phyloP scores from a whole-genome alignment of 2,888 invertebrate species.

The Hypomecis atomaria region DNA sequence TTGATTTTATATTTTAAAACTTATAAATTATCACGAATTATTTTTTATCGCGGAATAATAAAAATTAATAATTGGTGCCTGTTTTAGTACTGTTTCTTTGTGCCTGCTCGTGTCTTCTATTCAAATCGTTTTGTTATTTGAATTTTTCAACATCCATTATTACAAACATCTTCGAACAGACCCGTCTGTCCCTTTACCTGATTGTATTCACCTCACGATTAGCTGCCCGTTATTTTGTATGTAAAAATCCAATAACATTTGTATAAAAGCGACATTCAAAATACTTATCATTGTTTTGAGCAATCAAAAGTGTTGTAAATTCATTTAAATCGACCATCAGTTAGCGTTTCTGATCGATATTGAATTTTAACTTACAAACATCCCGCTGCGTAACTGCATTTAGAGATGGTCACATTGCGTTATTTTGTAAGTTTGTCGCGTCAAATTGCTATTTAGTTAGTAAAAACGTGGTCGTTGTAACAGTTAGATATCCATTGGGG shows the following conservation, averaged over 20 bases:
- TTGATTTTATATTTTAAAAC: no score
- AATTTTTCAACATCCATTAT: no score
- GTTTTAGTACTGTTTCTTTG: no score
- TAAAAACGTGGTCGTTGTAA: conserved; percentile 52
- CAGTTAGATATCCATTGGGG: conserved; percentile 56
- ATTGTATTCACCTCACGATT: conserved; percentile 23
- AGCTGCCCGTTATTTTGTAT: conserved; percentile 21
- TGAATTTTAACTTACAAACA: conserved; percentile 58
- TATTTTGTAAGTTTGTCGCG: conserved; percentile 64
- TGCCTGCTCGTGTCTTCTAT: conserved; percentile 19
- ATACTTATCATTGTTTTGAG: conserved; percentile 61
- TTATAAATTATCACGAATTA: no score
- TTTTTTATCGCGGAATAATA: no score
- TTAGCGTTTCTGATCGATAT: conserved; percentile 59
- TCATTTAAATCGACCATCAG: conserved; percentile 61
- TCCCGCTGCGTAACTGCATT: conserved; percentile 68
- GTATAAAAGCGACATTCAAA: conserved; percentile 46
- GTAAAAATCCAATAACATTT: conserved; percentile 45
- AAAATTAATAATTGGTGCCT: no score
- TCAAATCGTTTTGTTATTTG: no score
- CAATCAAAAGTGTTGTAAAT: conserved; percentile 60
- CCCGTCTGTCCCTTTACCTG: conserved; percentile 48
- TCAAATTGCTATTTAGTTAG: conserved; percentile 65
- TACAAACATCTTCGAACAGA: neutral
- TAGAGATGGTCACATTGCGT: conserved; percentile 54